Percentiles rank a stretch among this genome's conserved stretches.
Evolutionary conservation across 2,113 vertebrate species (phyloP).

Genomic region (Acanthisitta chloris): DNA sequence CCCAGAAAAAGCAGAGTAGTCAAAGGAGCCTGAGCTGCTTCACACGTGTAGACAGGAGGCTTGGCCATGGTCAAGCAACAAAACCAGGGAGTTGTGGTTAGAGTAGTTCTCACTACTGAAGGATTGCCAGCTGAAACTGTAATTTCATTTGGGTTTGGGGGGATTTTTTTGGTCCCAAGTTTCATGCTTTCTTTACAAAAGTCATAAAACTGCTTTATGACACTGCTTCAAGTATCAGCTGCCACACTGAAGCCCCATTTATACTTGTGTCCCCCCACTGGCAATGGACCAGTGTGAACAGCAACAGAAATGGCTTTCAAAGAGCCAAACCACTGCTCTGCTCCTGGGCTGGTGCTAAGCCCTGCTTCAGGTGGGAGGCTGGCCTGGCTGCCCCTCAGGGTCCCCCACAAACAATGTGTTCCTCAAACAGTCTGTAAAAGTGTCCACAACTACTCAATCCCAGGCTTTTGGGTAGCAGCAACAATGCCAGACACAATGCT

Average conservation of each 20-base stretch:
- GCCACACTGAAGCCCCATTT: background rate
- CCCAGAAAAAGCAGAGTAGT: background rate
- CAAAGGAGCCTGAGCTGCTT: background rate
- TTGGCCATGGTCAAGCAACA: background rate
- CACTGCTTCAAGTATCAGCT: background rate
- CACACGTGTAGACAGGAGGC: background rate
- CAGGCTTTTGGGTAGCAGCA: background rate
- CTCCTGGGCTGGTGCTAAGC: background rate
- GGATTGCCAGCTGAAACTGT: background rate
- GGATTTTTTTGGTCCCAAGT: background rate
- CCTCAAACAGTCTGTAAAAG: background rate
- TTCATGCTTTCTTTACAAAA: background rate
- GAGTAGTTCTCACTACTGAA: background rate
- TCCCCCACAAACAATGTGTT: background rate
- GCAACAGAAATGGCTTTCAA: background rate
- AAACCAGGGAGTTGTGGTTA: background rate
- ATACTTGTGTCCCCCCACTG: rapidly evolving
- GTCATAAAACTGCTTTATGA: background rate
- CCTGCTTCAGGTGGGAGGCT: background rate
- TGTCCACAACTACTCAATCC: background rate
- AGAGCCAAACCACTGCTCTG: background rate
- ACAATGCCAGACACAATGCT: background rate
- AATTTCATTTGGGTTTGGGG: background rate
- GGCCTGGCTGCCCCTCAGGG: rapidly evolving
- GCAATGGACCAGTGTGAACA: background rate